Evolutionary conservation across 2,113 vertebrate genomes (phyloP).

Genomic region (Sterrhoptilus dennistouni): DNA sequence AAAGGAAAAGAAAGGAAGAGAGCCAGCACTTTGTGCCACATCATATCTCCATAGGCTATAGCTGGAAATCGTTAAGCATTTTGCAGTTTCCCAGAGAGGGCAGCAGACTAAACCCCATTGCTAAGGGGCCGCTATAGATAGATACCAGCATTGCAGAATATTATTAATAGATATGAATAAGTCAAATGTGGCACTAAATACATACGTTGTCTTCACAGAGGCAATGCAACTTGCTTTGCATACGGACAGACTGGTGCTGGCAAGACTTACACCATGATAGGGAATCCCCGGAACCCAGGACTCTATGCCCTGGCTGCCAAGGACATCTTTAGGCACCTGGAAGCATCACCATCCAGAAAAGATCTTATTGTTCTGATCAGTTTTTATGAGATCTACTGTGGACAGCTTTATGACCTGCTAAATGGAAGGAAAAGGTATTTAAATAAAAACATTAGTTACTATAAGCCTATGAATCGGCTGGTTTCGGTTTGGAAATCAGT

Average conservation of each 20-base stretch:
- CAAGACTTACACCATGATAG: conserved; percentile 94
- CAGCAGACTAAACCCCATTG: not conserved
- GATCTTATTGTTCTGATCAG: conserved; percentile 83
- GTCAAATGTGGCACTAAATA: not conserved
- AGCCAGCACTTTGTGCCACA: not conserved
- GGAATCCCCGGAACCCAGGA: conserved; percentile 79
- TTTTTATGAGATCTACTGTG: conserved; percentile 95
- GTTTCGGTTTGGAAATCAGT: not conserved
- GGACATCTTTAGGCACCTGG: conserved; percentile 86
- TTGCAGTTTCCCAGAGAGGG: not conserved
- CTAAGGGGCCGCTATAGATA: not conserved
- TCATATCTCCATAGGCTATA: not conserved
- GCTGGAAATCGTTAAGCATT: not conserved
- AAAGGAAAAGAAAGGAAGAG: not conserved
- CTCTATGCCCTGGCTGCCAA: conserved; percentile 85
- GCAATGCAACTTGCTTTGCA: conserved; percentile 90
- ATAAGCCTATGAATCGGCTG: not conserved
- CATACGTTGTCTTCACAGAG: conserved; percentile 69
- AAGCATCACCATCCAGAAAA: conserved; percentile 57
- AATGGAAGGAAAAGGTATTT: conserved; percentile 86
- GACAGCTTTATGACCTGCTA: conserved; percentile 90
- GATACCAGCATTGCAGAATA: not conserved
- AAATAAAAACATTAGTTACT: not conserved
- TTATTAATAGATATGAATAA: not conserved
- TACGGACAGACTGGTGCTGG: conserved; percentile 93